These are phyloP conservation scores for Calcarius lapponicus DNA, from an alignment of 2,797 vertebrate species.

Conservation along the genomic window DNA sequence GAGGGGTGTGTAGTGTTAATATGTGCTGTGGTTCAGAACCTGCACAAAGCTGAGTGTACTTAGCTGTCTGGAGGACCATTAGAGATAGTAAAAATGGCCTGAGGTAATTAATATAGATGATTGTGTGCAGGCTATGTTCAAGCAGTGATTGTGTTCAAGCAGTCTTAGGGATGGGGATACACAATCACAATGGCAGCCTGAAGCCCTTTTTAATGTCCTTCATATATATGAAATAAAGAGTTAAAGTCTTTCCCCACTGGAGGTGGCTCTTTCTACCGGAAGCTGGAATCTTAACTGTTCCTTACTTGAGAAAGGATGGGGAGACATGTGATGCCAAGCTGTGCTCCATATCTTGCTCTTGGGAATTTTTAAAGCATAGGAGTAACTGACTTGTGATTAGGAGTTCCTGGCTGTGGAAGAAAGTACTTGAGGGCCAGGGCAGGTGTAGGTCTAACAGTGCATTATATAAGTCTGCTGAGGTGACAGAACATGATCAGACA, in stretches of 20 bases:
- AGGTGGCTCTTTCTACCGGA: background rate
- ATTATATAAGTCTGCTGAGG: background rate
- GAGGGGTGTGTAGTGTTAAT: background rate
- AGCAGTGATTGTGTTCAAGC: accelerated
- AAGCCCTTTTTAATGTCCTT: background rate
- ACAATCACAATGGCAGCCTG: background rate
- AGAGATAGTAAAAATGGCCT: background rate
- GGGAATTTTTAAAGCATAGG: background rate
- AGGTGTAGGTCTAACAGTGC: background rate
- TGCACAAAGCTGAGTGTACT: background rate
- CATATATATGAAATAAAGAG: background rate
- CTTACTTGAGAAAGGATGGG: background rate
- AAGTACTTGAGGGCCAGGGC: background rate
- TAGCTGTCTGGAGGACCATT: background rate
- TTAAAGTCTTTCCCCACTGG: background rate
- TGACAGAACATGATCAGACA: background rate
- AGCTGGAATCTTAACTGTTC: background rate
- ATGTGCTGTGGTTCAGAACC: background rate
- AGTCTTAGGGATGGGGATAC: background rate
- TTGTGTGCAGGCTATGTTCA: background rate
- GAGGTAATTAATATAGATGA: background rate
- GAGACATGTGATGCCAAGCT: background rate
- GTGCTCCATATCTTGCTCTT: background rate
- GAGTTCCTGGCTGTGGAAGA: background rate
- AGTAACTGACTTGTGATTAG: background rate